Evolutionary conservation across 2,113 vertebrate genomes (phyloP).

Genomic region (Silurus glanis): DNA sequence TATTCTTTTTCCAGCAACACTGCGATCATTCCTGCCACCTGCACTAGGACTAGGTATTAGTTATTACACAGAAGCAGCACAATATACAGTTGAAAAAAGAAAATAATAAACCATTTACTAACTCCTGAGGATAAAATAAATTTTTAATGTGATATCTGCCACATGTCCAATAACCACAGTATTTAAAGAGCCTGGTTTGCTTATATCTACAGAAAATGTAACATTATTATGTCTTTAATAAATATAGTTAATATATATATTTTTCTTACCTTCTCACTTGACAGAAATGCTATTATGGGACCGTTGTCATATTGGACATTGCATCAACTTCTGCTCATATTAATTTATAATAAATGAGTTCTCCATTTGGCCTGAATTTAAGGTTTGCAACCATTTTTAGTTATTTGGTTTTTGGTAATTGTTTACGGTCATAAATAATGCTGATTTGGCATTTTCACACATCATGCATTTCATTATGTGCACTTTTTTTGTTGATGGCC

Average conservation of each 20-base stretch:
- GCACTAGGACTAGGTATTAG: not conserved
- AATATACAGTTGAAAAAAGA: not conserved
- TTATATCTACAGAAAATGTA: not conserved
- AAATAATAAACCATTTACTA: not conserved
- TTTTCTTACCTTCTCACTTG: too few species aligned
- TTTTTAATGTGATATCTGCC: not conserved
- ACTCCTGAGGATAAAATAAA: not conserved
- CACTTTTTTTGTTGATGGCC: not conserved
- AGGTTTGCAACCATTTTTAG: not conserved
- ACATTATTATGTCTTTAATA: too few species aligned
- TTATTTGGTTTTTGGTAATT: not conserved
- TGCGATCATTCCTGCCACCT: not conserved
- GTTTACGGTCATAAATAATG: not conserved
- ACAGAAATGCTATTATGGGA: not conserved
- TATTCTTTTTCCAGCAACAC: not conserved
- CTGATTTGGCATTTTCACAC: not conserved
- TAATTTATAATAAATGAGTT: not conserved
- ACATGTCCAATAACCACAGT: not conserved
- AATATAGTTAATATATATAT: too few species aligned
- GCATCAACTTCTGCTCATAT: not conserved
- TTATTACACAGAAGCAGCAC: not conserved
- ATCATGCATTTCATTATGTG: not conserved
- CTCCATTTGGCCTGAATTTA: not conserved
- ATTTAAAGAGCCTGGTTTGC: not conserved
- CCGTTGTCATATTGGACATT: not conserved